Conservation (phyloP, 2,797 vertebrate genomes). For the Pseudocheirus occidentalis region DNA sequence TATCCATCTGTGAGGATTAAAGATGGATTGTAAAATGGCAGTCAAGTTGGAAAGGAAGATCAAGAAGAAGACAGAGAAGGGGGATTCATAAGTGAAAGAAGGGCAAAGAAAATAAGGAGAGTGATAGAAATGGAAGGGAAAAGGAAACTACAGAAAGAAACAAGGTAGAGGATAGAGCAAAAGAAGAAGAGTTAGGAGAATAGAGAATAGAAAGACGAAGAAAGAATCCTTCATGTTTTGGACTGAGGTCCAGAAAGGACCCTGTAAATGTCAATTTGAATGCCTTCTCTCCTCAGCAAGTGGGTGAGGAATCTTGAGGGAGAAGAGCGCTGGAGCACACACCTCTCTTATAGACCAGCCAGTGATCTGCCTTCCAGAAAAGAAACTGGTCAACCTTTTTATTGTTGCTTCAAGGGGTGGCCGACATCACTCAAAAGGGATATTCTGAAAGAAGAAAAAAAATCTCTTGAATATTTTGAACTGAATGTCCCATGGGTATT, state of each 20-base stretch:
- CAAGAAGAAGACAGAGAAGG: background rate
- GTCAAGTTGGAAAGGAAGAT: background rate
- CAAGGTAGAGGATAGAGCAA: background rate
- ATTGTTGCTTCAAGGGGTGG: background rate
- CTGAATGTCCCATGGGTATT: background rate
- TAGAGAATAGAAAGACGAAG: background rate
- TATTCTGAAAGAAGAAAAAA: constrained; percentile 72
- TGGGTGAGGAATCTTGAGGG: background rate
- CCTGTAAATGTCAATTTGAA: constrained; percentile 8
- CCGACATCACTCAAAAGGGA: constrained; percentile 68
- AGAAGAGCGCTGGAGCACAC: background rate
- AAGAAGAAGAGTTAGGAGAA: background rate
- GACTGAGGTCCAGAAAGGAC: constrained; percentile 4
- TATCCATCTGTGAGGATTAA: too few relatives aligned
- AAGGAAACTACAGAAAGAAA: background rate
- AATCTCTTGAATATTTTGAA: background rate
- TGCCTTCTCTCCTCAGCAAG: background rate
- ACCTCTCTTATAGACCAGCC: background rate
- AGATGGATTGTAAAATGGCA: background rate
- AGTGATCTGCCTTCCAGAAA: background rate
- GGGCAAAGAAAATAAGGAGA: background rate
- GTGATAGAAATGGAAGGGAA: background rate
- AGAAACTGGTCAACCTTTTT: background rate
- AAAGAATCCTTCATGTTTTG: background rate
- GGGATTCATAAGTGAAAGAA: background rate